Base-by-base conservation (phyloP, 2,797 vertebrate genomes). In the Macroramphosus scolopax region DNA sequence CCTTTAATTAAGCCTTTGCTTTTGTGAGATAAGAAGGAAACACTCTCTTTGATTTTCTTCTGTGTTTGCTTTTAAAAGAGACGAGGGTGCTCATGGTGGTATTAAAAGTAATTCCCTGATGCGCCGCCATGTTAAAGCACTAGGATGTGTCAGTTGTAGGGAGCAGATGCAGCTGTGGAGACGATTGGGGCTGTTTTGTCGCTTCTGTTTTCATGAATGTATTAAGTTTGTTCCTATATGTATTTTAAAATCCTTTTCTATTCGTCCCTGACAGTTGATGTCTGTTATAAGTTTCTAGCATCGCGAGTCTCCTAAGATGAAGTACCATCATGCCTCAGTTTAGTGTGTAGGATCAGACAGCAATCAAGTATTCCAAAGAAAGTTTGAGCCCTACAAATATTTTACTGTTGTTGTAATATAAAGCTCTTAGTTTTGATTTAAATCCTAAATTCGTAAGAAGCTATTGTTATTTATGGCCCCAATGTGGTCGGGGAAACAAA, bases 1-100 rank as follows among this genome's bases (percentile, higher is more conserved):
- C 83, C 88, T 90, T 78, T 91, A 90, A 89, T 91, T 85, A 88
- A 75, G 62, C 11, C 44, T 73, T 77, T 72, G 77, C 59, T 83
- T 78, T 63, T 66, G 61, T 67, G 59, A 70, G 78, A 88, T 88
- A 83, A 87, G 74, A 82, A 75, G 55, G 58, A 63, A 75, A 80
- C 29, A 14, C 17, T 63, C 54, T 43, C 85, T 88, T 84, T 85
- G 82, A 89, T 86, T 80, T 72, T 57, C 71, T 50, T 41, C 66
- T 65, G 66, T 69, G 63, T 79, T 64, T 80, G 72, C 77, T 68
- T 78, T 78, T 57, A 48, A 70, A 66, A 65, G 57, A 80, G 72
- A 63, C 58, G 66, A 61, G 57, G 59, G 68, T 54, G 68, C 75
- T 78, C 67, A 54, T 60, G 59, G 53, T 65, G 68, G 46, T 46